phyloP scores from a whole-genome alignment of 2,113 vertebrate genomes.

The Brachyistius frenatus region DNA sequence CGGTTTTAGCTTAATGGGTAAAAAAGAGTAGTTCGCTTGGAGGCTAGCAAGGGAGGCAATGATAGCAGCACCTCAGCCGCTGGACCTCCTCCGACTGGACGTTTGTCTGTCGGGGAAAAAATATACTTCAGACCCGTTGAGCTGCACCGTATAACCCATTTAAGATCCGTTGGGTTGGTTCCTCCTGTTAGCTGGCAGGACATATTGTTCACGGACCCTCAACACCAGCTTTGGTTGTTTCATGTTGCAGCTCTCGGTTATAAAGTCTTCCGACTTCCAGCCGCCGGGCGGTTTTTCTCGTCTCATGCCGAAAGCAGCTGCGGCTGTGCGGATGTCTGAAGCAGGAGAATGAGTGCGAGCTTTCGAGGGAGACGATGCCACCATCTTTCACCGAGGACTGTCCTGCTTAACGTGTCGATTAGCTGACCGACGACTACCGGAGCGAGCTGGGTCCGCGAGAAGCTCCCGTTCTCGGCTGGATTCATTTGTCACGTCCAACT shows the following conservation, averaged over 20 bases:
- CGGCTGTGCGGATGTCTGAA: constrained; percentile 30
- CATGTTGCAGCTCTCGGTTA: background rate
- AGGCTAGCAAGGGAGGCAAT: constrained; percentile 51
- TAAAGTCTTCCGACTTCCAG: background rate
- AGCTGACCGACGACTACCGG: constrained; percentile 60
- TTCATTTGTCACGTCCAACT: background rate
- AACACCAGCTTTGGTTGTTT: too few species aligned
- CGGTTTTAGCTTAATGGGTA: background rate
- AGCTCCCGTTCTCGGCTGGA: background rate
- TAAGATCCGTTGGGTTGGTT: background rate
- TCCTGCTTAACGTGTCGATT: constrained; percentile 54
- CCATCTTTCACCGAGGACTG: constrained; percentile 48
- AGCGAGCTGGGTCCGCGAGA: constrained; percentile 1
- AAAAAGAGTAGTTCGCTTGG: constrained; percentile 37
- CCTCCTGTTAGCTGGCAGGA: background rate
- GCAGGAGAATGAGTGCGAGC: constrained; percentile 58
- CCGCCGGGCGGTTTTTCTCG: background rate
- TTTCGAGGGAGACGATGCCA: constrained; percentile 42
- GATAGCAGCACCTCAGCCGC: constrained; percentile 36
- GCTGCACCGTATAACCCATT: background rate
- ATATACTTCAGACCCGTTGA: accelerated
- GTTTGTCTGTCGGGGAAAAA: background rate
- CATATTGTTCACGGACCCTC: background rate
- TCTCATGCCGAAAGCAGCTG: background rate
- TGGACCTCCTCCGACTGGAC: background rate